Conservation (phyloP, 1,140 invertebrate genomes). For the Gryllus bimaculatus region DNA sequence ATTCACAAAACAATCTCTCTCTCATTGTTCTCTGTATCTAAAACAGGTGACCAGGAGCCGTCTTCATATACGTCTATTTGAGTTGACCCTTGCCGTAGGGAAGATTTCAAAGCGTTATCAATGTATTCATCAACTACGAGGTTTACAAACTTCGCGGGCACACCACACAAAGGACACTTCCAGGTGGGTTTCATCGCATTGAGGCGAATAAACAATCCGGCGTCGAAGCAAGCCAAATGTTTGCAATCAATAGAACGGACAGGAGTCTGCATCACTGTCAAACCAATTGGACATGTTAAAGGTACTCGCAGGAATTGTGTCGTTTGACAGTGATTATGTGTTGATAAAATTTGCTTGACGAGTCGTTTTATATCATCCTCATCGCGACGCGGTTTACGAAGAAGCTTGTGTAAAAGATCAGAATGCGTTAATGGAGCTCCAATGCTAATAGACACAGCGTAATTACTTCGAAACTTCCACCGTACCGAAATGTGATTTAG, state of each 20-base stretch:
- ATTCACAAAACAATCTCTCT: no score
- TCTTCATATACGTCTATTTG: background rate
- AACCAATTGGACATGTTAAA: background rate
- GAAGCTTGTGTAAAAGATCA: background rate
- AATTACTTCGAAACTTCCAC: background rate
- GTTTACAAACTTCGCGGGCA: background rate
- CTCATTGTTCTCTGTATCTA: no score
- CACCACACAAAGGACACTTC: background rate
- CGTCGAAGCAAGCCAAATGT: background rate
- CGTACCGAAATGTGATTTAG: background rate
- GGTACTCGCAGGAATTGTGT: background rate
- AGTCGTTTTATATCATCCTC: background rate
- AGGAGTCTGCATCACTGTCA: background rate
- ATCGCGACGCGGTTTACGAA: background rate
- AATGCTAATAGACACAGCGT: background rate
- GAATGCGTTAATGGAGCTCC: background rate
- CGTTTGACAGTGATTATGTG: background rate
- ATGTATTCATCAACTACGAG: background rate
- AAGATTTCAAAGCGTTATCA: background rate
- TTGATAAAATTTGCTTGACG: background rate
- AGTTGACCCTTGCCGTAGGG: background rate
- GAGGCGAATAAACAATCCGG: background rate
- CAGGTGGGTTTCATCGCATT: background rate
- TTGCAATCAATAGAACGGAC: background rate
- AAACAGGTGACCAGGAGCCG: background rate